Evolutionary conservation across 2,797 vertebrate species (phyloP), one percentile per base, ranked within the genome.

Genomic region (Anas acuta): DNA sequence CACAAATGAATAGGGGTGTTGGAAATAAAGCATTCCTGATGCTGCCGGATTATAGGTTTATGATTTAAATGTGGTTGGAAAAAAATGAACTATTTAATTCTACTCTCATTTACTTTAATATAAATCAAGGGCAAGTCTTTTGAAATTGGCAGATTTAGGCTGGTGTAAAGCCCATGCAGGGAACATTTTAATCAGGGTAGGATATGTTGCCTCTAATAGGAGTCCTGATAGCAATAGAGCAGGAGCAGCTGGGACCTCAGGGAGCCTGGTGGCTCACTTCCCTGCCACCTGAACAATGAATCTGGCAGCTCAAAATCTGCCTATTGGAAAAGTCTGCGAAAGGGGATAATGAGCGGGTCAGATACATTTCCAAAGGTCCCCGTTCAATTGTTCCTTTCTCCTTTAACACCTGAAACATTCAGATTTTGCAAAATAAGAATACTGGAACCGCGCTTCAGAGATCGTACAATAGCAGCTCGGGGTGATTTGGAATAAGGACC

Each of bases 201-300:
- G 89, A 69, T 88, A 72, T 65, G 66, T 49, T 88, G 65, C 45
- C 49, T 80, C 69, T 65, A 89, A 69, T 61, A 54, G 84, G 82
- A 94, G 57, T 79, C 79, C 72, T 93, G 75, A 58, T 41, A 72
- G 87, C n/a, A 74, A 5, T 28, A 84, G 81, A 51, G 89, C 89
- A 84, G 84, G 84, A 89, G 89, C 83, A 92, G 71, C 92, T 82
- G 96, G 80, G 89, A 79, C 86, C 80, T 70, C 0, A 0, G 64
- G 41, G 64, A 71, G 6, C 22, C 90, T 84, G 82, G 62, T 95
- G 76, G 37, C 91, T 84, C 74, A 37, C 76, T 96, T 96, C 87
- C 37, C 37, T 65, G 90, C 87, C 95, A 94, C 71, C 21, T 4
- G 37, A 82, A 89, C 93, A 76, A 62, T 90, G 87, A 30, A 92